Percentiles rank a stretch among this genome's conserved stretches.
Evolutionary conservation across 2,113 vertebrate genomes (phyloP).

Genomic region (Lampris incognitus): DNA sequence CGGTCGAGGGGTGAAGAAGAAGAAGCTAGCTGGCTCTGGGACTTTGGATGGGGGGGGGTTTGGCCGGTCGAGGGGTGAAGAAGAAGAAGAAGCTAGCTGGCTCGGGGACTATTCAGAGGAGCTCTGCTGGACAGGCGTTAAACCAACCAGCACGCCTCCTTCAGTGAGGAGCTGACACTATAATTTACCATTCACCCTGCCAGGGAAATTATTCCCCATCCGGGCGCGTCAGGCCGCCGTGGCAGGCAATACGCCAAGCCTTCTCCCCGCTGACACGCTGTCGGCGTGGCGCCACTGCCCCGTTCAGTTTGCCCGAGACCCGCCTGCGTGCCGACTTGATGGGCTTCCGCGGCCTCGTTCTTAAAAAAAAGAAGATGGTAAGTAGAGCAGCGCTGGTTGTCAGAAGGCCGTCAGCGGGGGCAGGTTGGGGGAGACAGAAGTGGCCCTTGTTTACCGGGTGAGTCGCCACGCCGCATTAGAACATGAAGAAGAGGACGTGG

Average conservation of each 20-base stretch:
- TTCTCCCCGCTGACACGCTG: constrained; percentile 71
- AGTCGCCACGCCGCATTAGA: background rate
- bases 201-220: constrained; percentile 75
- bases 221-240: constrained; percentile 67
- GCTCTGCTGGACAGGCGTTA: constrained; percentile 65
- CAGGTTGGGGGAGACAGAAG: constrained; percentile 39
- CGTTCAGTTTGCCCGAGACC: constrained; percentile 68
- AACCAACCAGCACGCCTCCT: constrained; percentile 73
- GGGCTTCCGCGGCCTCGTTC: constrained; percentile 58
- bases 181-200: constrained; percentile 74
- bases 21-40: background rate
- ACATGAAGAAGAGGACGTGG: constrained; percentile 25
- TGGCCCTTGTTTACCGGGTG: constrained; percentile 35
- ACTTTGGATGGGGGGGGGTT: constrained; percentile 13
- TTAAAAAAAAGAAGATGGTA: constrained; percentile 65
- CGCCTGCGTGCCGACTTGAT: constrained; percentile 65
- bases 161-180: constrained; percentile 79
- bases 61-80: too few relatives aligned
- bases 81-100: constrained; percentile 46
- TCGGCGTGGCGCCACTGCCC: constrained; percentile 69
- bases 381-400: constrained; percentile 62
- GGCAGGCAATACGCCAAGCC: constrained; percentile 63
- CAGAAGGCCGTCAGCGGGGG: constrained; percentile 39
- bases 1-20: constrained; percentile 37
- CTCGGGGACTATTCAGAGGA: constrained; percentile 67